Evolutionary conservation across 1,140 invertebrate genomes (phyloP), one percentile per base, ranked within the genome.

Genomic region (Drosophila varians): DNA sequence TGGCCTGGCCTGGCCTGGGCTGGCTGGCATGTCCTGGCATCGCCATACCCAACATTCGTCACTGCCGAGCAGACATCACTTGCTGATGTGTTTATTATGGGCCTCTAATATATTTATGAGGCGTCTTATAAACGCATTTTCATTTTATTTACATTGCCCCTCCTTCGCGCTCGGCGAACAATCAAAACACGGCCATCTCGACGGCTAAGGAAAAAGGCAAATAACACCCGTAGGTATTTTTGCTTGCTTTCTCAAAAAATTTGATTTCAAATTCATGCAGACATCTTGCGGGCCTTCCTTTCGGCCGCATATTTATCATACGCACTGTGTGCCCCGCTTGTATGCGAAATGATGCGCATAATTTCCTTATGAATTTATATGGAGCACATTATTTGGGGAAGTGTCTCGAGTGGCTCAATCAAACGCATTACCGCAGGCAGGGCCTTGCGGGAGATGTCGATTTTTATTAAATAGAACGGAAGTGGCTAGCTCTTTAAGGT

Each of bases 81-180:
- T 60, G 82, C 4, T 82, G 82, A 87, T 87, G 82, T 87, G 82
- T 87, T 87, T 87, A 87, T 87, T 87, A 87, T 87, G 82, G 71
- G 83, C 69, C 82, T 56, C 74, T 87, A 87, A 87, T 87, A 87
- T 87, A 87, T 87, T 87, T 87, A 87, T 87, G 82, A 87, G 80
- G 77, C 82, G 74, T 84, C 82, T 87, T 87, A 87, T 87, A 87
- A 87, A 82, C 82, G 82, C 77, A 87, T 87, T 87, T 87, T 66
- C 77, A 87, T 87, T 87, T 87, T 82, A 87, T 87, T 87, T 87
- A 68, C 73, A 72, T 57, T 58, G 60, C 64, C 79, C 54, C 47
- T 54, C 58, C 54, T 36, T 18, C 8, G 25, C 46, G 36, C 60
- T 43, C 60, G 4, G 16, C 47, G 47, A 66, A 34, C 62, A 66